These are phyloP conservation scores for Drosophila fungiperda DNA, from an alignment of 2,888 invertebrate genomes.

Conservation along the genomic window DNA sequence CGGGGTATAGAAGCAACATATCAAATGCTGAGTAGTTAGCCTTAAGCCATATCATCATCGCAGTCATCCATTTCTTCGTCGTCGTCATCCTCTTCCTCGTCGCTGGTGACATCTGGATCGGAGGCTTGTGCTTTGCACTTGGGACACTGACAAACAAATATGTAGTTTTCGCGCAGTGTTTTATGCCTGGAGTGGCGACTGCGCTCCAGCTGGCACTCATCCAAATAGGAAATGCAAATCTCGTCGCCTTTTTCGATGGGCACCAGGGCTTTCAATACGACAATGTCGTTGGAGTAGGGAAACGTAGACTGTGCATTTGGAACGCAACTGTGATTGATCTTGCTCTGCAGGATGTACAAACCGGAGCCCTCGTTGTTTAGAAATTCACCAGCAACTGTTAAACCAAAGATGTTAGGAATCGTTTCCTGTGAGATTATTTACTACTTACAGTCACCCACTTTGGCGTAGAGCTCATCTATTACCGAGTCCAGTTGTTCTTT, in stretches of 20 bases:
- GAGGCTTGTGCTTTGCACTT: slow-evolving; percentile 91
- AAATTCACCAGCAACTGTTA: slow-evolving; percentile 87
- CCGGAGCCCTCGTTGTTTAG: slow-evolving; percentile 97
- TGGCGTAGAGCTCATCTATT: slow-evolving; percentile 93
- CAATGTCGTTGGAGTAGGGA: slow-evolving; percentile 91
- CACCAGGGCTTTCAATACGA: slow-evolving; percentile 90
- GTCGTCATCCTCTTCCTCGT: slow-evolving; percentile 88
- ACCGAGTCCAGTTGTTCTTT: slow-evolving; percentile 89
- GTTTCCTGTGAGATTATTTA: background rate
- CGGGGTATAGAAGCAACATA: slow-evolving; percentile 12
- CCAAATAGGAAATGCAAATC: slow-evolving; percentile 95
- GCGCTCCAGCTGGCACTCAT: slow-evolving; percentile 91
- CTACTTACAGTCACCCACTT: slow-evolving; percentile 91
- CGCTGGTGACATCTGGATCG: slow-evolving; percentile 93
- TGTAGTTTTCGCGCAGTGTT: slow-evolving; percentile 90
- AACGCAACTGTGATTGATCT: slow-evolving; percentile 95
- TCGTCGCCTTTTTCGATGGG: slow-evolving; percentile 93
- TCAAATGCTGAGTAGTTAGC: background rate
- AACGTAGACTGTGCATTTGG: slow-evolving; percentile 96
- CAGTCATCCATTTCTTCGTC: slow-evolving; percentile 83
- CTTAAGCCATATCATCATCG: slow-evolving; percentile 61
- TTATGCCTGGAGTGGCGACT: slow-evolving; percentile 95
- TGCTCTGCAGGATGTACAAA: slow-evolving; percentile 93
- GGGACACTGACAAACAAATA: slow-evolving; percentile 92
- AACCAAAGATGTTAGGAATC: background rate